These are phyloP conservation scores for Brachypterus glaber DNA, from an alignment of 2,888 invertebrate genomes.

Conservation along the genomic window DNA sequence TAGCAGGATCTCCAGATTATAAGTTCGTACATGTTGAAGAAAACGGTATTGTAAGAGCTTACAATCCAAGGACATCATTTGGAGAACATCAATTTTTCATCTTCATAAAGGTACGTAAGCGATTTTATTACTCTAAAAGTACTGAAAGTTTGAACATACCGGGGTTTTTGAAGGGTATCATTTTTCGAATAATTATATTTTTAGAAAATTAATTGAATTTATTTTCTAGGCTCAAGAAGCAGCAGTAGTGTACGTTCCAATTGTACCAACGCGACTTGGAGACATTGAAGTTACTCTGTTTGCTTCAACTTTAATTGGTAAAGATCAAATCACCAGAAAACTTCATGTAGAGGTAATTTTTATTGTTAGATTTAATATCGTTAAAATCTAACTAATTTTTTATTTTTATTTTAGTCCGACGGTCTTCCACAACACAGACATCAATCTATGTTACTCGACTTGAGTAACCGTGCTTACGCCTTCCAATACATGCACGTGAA, in stretches of 20 bases:
- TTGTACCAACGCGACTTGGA: conserved; percentile 74
- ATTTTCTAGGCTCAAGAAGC: conserved; percentile 57
- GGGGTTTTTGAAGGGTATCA: background rate
- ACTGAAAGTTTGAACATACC: background rate
- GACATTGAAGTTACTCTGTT: conserved; percentile 66
- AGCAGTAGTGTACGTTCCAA: conserved; percentile 77
- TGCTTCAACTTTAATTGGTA: conserved; percentile 65
- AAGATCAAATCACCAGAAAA: conserved; percentile 55
- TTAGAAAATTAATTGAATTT: conserved; percentile 7
- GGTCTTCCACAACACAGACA: conserved; percentile 88
- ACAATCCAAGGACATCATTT: conserved; percentile 80
- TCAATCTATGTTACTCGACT: conserved; percentile 82
- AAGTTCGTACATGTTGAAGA: conserved; percentile 88
- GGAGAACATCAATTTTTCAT: conserved; percentile 95
- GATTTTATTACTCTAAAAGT: conserved; percentile 14
- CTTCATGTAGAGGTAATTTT: conserved; percentile 57
- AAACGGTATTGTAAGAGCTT: conserved; percentile 76
- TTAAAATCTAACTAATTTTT: too few species aligned
- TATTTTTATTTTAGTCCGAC: conserved; percentile 54
- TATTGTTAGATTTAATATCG: too few species aligned
- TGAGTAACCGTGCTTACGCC: conserved; percentile 83
- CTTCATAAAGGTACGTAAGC: conserved; percentile 48
- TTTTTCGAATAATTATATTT: background rate
- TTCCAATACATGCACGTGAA: conserved; percentile 95
- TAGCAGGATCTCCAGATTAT: conserved; percentile 75